Percentiles rank a stretch among this genome's conserved stretches.
These are phyloP conservation scores for Pammene fasciana DNA, from an alignment of 2,888 invertebrate species.

Conservation along the genomic window DNA sequence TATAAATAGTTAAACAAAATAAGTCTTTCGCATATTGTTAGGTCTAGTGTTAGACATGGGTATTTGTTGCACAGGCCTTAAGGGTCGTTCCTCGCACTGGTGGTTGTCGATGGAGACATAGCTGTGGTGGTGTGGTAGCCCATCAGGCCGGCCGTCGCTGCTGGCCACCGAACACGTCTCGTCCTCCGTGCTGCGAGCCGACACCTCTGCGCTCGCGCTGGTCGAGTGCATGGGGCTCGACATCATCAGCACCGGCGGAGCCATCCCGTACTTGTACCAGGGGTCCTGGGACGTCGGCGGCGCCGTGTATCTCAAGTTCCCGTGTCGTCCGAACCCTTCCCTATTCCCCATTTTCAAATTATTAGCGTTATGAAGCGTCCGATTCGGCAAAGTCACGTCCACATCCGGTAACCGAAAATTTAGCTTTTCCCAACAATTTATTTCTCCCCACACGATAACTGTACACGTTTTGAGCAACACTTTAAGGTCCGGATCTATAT, in stretches of 20 bases:
- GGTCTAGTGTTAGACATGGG: slow-evolving; percentile 77
- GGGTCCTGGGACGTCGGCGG: slow-evolving; percentile 81
- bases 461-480: slow-evolving; percentile 88
- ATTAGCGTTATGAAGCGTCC: slow-evolving; percentile 81
- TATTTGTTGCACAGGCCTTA: slow-evolving; percentile 78
- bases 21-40: slow-evolving; percentile 77
- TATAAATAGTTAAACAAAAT: slow-evolving; percentile 71
- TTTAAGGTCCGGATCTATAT: slow-evolving; percentile 89
- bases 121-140: slow-evolving; percentile 82
- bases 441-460: slow-evolving; percentile 91
- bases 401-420: slow-evolving; percentile 92
- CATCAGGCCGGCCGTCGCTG: slow-evolving; percentile 82
- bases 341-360: slow-evolving; percentile 77
- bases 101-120: slow-evolving; percentile 83
- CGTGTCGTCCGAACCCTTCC: slow-evolving; percentile 78
- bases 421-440: slow-evolving; percentile 94
- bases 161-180: slow-evolving; percentile 84
- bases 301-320: slow-evolving; percentile 80
- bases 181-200: slow-evolving; percentile 85
- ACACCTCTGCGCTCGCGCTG: slow-evolving; percentile 84
- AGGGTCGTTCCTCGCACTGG: slow-evolving; percentile 78
- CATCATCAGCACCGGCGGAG: slow-evolving; percentile 81
- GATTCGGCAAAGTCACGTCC: slow-evolving; percentile 82
- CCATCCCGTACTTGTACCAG: slow-evolving; percentile 81
- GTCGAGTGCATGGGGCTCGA: slow-evolving; percentile 86